Base-by-base conservation (phyloP, 2,888 invertebrate genomes). In the Mellilla xanthometata region DNA sequence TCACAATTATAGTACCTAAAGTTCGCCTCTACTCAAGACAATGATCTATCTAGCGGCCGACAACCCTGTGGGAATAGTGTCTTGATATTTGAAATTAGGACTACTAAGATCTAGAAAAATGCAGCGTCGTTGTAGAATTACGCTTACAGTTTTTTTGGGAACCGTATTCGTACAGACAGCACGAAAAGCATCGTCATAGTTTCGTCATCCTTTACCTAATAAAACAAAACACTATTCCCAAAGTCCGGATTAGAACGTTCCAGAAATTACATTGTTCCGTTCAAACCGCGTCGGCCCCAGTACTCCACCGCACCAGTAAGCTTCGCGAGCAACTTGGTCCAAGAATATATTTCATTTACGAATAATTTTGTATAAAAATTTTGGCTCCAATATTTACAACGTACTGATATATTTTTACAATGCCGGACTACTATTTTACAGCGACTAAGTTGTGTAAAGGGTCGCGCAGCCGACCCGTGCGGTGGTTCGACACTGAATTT, bases 361-460 rank as follows among this genome's bases (percentile, higher is more conserved):
- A 82, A 84, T 80, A 81, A 83, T 81, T 86, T 84, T 84, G 80
- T 87, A 87, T 85, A 85, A 86, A 87, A 88, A 85, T 85, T 86
- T 87, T 81, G 82, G 73, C 78, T 82, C 82, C 77, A 83, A 86
- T 88, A 88, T 88, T 86, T 88, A 86, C 87, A 88, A 81, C 62
- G 66, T 72, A 71, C 75, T 81, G 82, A 75, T 77, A 79, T 80
- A 79, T 80, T 80, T 78, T 85, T 85, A 83, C 78, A 84, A 78
- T 63, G 77, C 84, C 83, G 82, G 85, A 81, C 81, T 85, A 80
- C 79, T 59, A 65, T 55, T 81, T 80, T 77, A 83, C 76, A 86
- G 72, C 67, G 78, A 79, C 81, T 72, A 76, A 80, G 77, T 76
- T 76, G 74, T 66, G 66, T 71, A 65, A 70, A 71, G 60, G 55